Percentiles rank a stretch among this genome's conserved stretches.
phyloP scores from a whole-genome alignment of 2,888 invertebrate species.

The Sesia bembeciformis region DNA sequence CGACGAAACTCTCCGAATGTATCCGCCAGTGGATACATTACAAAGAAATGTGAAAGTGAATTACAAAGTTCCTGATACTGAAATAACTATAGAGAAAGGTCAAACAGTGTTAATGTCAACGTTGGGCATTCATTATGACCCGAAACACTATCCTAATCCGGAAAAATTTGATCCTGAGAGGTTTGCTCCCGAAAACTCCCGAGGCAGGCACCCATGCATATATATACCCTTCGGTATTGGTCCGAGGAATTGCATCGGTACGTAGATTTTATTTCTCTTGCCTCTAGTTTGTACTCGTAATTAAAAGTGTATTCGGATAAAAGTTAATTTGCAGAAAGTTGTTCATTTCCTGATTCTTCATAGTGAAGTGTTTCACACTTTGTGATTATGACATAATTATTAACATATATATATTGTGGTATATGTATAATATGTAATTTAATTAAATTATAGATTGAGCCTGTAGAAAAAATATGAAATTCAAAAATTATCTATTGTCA shows the following conservation, averaged over 20 bases:
- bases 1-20: slow-evolving; percentile 3
- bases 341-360: too few species aligned
- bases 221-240: slow-evolving; percentile 14
- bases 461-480: too few species aligned
- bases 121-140: slow-evolving; percentile 12
- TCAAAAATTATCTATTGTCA: too few species aligned
- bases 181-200: slow-evolving; percentile 12
- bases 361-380: too few species aligned
- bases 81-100: slow-evolving; percentile 9
- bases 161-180: slow-evolving; percentile 15
- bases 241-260: slow-evolving; percentile 13
- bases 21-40: neutral
- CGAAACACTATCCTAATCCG: slow-evolving; percentile 12
- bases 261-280: neutral
- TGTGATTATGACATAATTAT: too few species aligned
- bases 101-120: slow-evolving; percentile 5
- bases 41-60: slow-evolving; percentile 2
- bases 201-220: slow-evolving; percentile 8
- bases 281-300: too few species aligned
- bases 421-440: too few species aligned
- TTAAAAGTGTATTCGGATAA: too few species aligned
- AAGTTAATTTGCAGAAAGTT: too few species aligned
- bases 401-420: too few species aligned
- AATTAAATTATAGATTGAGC: too few species aligned
- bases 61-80: slow-evolving; percentile 10